phyloP scores from a whole-genome alignment of 2,888 invertebrate genomes.

The Habrosyne pyritoides region DNA sequence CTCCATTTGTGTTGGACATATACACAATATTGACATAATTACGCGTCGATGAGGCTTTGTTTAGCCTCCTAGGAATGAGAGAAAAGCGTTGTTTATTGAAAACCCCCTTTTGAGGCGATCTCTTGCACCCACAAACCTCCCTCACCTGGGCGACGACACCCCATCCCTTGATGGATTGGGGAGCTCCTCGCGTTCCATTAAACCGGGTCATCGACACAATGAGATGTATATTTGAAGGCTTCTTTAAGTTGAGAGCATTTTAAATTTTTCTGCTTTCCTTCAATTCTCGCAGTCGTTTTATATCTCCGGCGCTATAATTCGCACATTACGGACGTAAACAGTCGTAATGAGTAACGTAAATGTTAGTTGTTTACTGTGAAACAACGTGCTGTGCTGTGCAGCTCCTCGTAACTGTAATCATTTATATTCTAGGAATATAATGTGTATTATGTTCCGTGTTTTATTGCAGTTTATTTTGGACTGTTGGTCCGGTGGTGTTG shows the following conservation, averaged over 20 bases:
- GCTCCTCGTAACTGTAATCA: not conserved
- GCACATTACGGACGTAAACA: slow-evolving; percentile 28
- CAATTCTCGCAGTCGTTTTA: slow-evolving; percentile 24
- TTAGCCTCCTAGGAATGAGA: slow-evolving; percentile 24
- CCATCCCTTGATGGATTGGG: slow-evolving; percentile 14
- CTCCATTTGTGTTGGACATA: no score
- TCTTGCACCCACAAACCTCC: slow-evolving; percentile 15
- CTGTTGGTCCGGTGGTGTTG: not conserved
- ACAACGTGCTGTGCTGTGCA: slow-evolving; percentile 6
- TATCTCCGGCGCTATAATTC: slow-evolving; percentile 25
- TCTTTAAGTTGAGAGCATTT: slow-evolving; percentile 1
- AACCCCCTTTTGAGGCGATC: slow-evolving; percentile 26
- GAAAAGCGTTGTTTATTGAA: slow-evolving; percentile 46
- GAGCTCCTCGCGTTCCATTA: slow-evolving; percentile 25
- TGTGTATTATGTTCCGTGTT: not conserved
- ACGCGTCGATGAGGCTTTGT: slow-evolving; percentile 38
- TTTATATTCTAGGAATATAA: not conserved
- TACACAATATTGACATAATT: slow-evolving; percentile 52
- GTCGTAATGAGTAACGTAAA: slow-evolving; percentile 32
- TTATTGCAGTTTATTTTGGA: slow-evolving; percentile 1
- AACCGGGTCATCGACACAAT: slow-evolving; percentile 24
- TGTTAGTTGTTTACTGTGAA: slow-evolving; percentile 27
- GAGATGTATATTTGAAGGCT: slow-evolving; percentile 22
- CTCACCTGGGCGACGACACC: slow-evolving; percentile 15
- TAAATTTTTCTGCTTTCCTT: slow-evolving; percentile 18